phyloP scores from a whole-genome alignment of 2,797 vertebrate genomes.

The Erethizon dorsatum region DNA sequence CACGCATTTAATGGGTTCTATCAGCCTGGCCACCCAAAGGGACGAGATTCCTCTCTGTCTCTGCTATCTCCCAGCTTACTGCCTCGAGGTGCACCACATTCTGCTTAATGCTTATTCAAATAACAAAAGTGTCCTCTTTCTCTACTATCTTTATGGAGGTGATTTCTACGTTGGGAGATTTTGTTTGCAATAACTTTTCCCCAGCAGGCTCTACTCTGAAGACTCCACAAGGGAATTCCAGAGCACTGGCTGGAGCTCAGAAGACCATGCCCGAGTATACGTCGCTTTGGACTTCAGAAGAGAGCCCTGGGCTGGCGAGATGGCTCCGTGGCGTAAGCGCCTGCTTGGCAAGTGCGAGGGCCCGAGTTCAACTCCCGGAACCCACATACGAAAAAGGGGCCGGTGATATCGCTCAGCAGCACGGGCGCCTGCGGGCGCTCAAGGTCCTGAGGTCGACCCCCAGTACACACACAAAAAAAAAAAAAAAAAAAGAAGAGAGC shows the following conservation, averaged over 20 bases:
- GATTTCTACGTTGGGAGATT: neutral
- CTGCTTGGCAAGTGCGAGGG: too few relatives aligned
- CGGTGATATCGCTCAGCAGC: too few relatives aligned
- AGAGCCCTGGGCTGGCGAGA: neutral
- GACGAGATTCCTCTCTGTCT: neutral
- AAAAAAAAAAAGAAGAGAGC: neutral
- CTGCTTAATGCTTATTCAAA: neutral
- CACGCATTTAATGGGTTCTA: fast-evolving
- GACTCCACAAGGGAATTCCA: neutral
- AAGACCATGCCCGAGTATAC: neutral
- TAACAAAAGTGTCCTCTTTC: neutral
- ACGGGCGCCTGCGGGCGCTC: too few relatives aligned
- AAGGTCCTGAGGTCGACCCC: too few relatives aligned
- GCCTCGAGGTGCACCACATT: fast-evolving
- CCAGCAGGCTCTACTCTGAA: neutral
- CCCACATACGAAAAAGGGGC: too few relatives aligned
- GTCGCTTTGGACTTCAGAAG: neutral
- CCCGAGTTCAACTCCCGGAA: too few relatives aligned
- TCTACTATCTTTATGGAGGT: neutral
- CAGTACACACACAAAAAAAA: too few relatives aligned
- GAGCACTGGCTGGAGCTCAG: neutral
- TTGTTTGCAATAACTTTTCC: neutral
- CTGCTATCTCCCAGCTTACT: neutral
- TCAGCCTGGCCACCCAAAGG: fast-evolving
- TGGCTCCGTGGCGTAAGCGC: too few relatives aligned